These are phyloP conservation scores for Poeciliopsis gracilis DNA, from an alignment of 2,797 vertebrate species.

Conservation along the genomic window DNA sequence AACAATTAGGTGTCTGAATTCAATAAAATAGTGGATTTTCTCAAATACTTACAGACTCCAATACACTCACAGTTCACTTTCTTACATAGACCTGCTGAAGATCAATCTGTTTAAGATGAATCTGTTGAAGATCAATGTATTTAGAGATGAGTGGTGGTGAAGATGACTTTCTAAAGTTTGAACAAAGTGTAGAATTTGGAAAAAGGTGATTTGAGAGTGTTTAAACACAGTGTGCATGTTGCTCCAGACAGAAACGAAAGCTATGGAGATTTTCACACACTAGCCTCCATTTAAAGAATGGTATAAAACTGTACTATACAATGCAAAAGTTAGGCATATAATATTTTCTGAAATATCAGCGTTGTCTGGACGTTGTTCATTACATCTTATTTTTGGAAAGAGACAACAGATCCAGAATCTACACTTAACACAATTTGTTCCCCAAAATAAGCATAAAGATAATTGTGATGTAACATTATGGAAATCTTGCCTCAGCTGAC, in stretches of 20 bases:
- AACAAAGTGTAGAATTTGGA: background rate
- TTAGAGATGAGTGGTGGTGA: background rate
- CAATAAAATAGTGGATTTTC: background rate
- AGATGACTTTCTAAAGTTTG: background rate
- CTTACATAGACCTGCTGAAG: background rate
- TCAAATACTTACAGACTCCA: background rate
- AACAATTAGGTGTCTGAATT: background rate
- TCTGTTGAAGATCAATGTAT: background rate
- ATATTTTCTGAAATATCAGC: background rate
- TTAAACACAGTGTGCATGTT: background rate
- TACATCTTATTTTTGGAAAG: background rate
- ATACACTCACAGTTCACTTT: background rate
- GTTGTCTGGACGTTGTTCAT: background rate
- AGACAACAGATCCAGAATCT: background rate
- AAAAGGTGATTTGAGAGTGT: background rate
- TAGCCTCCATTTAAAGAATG: background rate
- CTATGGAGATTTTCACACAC: background rate
- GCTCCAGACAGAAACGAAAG: background rate
- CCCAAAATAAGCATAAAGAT: background rate
- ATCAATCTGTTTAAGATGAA: background rate
- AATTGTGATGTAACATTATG: background rate
- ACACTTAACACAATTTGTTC: background rate
- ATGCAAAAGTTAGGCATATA: background rate
- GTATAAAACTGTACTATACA: background rate
- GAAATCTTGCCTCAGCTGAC: background rate